phyloP scores from a whole-genome alignment of 2,888 invertebrate species.

The Anaspis maculata region DNA sequence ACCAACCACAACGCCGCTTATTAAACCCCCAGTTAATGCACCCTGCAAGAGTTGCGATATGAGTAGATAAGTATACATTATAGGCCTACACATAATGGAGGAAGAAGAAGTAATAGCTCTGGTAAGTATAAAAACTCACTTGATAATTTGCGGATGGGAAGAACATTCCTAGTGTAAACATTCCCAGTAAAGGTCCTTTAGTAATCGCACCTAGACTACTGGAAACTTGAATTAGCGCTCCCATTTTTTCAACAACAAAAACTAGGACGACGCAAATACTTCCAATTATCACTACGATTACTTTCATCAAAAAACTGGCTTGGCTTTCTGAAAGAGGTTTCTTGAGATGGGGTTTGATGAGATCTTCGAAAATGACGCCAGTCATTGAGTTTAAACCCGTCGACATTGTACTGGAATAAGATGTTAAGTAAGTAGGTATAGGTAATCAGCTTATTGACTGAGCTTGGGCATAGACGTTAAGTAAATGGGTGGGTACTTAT shows the following conservation, averaged over 20 bases:
- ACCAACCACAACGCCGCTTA: slow-evolving; percentile 52
- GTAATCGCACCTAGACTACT: slow-evolving; percentile 64
- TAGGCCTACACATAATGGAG: no score
- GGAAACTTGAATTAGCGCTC: slow-evolving; percentile 61
- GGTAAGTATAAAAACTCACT: no score
- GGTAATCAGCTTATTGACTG: no score
- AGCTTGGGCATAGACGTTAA: no score
- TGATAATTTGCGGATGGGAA: slow-evolving; percentile 59
- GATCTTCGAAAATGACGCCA: slow-evolving; percentile 70
- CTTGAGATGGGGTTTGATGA: slow-evolving; percentile 60
- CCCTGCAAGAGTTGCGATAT: no score
- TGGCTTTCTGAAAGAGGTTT: slow-evolving; percentile 55
- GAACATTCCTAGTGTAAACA: slow-evolving; percentile 64
- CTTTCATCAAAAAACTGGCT: slow-evolving; percentile 63
- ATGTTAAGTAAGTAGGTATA: no score
- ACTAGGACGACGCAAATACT: slow-evolving; percentile 57
- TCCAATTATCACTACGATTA: slow-evolving; percentile 58
- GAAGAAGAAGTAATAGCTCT: no score
- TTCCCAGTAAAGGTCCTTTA: slow-evolving; percentile 61
- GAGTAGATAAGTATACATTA: no score
- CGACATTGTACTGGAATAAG: slow-evolving; percentile 64
- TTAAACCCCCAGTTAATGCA: slow-evolving; percentile 54
- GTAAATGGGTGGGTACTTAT: no score
- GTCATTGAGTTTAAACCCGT: slow-evolving; percentile 76
- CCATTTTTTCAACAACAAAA: slow-evolving; percentile 64